Evolutionary conservation across 2,113 vertebrate genomes (phyloP).

Genomic region (Mirounga angustirostris): DNA sequence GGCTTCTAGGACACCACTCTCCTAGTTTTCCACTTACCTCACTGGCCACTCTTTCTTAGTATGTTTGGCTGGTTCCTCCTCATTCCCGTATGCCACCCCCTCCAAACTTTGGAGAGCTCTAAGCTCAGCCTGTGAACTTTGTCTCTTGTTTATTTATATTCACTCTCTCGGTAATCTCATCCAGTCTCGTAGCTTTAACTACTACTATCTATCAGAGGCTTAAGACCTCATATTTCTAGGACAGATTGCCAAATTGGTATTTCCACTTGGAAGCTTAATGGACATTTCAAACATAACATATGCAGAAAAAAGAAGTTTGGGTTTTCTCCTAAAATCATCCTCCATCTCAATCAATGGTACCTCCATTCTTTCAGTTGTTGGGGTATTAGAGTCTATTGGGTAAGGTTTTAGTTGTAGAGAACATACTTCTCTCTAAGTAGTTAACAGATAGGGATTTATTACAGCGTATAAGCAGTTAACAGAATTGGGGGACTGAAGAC

Average conservation of each 20-base stretch:
- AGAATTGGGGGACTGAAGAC: not conserved
- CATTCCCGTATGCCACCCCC: accelerated
- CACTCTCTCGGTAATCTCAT: not conserved
- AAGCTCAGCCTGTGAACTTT: not conserved
- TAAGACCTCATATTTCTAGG: not conserved
- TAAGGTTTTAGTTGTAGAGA: not conserved
- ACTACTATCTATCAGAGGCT: not conserved
- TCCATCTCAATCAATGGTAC: not conserved
- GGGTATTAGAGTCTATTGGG: not conserved
- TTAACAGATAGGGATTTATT: not conserved
- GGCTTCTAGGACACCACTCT: not conserved
- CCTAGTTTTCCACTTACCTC: not conserved
- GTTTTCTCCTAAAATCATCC: not conserved
- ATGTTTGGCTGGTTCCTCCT: not conserved
- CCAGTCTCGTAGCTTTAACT: not conserved
- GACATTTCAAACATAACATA: not conserved
- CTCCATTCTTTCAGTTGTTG: not conserved
- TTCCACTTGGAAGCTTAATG: not conserved
- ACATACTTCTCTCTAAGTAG: not conserved
- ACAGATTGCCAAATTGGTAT: not conserved
- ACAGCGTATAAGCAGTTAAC: not conserved
- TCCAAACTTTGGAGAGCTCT: not conserved
- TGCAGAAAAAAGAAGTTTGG: not conserved
- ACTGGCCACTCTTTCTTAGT: not conserved
- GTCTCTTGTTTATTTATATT: not conserved